Percentiles rank a stretch among this genome's conserved stretches.
These are phyloP conservation scores for Solea solea DNA, from an alignment of 2,113 vertebrate species.

Conservation along the genomic window DNA sequence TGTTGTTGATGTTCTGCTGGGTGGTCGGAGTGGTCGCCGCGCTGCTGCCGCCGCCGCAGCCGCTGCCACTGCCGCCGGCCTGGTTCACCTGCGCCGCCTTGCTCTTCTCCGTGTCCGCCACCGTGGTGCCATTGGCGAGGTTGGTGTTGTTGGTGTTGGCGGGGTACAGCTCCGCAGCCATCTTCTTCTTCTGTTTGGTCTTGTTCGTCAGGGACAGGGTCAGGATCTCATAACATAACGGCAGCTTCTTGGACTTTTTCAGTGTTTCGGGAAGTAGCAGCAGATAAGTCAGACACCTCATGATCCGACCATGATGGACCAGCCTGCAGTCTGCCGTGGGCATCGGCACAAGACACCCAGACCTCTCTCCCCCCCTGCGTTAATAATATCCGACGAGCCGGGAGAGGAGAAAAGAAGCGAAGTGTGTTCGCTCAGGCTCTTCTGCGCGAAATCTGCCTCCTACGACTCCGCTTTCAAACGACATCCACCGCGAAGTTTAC, in stretches of 20 bases:
- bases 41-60: slow-evolving; percentile 65
- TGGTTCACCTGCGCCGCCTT: slow-evolving; percentile 82
- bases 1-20: slow-evolving; percentile 91
- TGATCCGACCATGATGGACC: slow-evolving; percentile 90
- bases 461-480: slow-evolving; percentile 22
- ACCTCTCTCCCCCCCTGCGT: not conserved
- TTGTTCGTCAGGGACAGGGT: slow-evolving; percentile 81
- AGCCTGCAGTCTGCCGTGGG: slow-evolving; percentile 86
- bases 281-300: slow-evolving; percentile 92
- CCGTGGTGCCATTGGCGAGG: slow-evolving; percentile 80
- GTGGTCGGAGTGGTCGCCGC: slow-evolving; percentile 78
- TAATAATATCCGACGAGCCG: not conserved
- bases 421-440: not conserved
- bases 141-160: slow-evolving; percentile 80
- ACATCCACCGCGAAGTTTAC: slow-evolving; percentile 40
- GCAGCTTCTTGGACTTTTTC: slow-evolving; percentile 88
- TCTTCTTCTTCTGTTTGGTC: slow-evolving; percentile 68
- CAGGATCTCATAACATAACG: slow-evolving; percentile 86
- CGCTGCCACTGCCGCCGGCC: slow-evolving; percentile 56
- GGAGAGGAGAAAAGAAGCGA: not conserved
- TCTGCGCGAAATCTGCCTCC: not conserved
- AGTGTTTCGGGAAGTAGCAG: slow-evolving; percentile 93
- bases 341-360: slow-evolving; percentile 79
- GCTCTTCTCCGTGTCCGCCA: slow-evolving; percentile 81
- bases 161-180: slow-evolving; percentile 93